These are phyloP conservation scores for Alloscopus bannaensis DNA, from an alignment of 2,888 invertebrate genomes.

Conservation along the genomic window DNA sequence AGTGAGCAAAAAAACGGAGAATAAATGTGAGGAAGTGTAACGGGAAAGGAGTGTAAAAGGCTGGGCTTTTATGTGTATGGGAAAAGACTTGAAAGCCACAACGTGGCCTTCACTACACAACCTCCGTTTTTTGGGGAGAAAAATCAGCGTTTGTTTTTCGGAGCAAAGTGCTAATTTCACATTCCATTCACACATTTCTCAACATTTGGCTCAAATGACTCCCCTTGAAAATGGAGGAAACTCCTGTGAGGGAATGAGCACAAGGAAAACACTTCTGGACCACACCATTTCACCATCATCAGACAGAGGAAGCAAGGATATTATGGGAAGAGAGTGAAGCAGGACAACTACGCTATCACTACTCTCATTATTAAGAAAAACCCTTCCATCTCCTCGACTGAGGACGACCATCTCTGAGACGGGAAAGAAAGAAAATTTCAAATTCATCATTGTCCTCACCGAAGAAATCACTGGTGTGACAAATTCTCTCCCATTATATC, in stretches of 20 bases:
- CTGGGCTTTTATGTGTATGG: not conserved
- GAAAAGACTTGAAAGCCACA: slow-evolving; percentile 14
- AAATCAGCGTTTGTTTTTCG: no score
- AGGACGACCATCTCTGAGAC: slow-evolving; percentile 11
- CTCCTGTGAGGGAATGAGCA: no score
- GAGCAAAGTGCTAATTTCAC: slow-evolving; percentile 72
- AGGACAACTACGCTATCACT: slow-evolving; percentile 14
- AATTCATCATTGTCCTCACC: slow-evolving; percentile 5
- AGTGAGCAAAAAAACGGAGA: no score
- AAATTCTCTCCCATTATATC: no score
- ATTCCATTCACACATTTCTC: slow-evolving; percentile 72
- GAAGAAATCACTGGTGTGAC: no score
- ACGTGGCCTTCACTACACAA: not conserved
- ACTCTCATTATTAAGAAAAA: no score
- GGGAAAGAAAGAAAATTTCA: not conserved
- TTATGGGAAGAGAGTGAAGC: not conserved
- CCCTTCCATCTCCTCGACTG: no score
- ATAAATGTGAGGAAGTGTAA: slow-evolving; percentile 2
- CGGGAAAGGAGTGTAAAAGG: not conserved
- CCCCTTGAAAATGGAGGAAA: slow-evolving; percentile 12
- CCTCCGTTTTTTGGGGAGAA: not conserved
- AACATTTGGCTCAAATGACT: slow-evolving; percentile 66
- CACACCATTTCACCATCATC: no score
- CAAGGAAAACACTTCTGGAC: no score
- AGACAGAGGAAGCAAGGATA: not conserved